Evolutionary conservation across 2,888 invertebrate genomes (phyloP).

Genomic region (Platycnemis pennipes): DNA sequence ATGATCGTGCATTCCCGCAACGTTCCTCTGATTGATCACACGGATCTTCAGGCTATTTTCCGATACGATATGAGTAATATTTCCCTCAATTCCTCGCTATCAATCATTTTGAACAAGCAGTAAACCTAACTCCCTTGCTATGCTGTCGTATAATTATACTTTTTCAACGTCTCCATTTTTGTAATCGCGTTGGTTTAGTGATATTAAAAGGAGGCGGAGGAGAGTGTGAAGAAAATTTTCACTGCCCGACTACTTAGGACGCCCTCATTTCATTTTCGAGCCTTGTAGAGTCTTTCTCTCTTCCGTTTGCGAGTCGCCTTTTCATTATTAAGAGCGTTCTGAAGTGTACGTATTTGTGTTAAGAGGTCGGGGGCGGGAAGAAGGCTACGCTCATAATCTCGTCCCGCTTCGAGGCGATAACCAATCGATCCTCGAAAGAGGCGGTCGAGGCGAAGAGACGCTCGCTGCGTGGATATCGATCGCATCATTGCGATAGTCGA

Average conservation of each 20-base stretch:
- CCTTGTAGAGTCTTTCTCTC: not conserved
- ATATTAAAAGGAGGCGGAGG: not conserved
- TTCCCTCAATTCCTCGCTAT: too few relatives aligned
- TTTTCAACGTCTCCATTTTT: too few relatives aligned
- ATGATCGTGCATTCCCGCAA: too few relatives aligned
- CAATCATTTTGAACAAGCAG: too few relatives aligned
- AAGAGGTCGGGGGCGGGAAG: not conserved
- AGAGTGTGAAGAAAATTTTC: not conserved
- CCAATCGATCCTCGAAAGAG: not conserved
- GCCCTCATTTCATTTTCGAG: constrained; percentile 1
- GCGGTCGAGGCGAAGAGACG: not conserved
- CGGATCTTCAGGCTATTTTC: too few relatives aligned
- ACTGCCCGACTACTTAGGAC: constrained; percentile 1
- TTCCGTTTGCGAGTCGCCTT: not conserved
- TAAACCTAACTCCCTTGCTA: too few relatives aligned
- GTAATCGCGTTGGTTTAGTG: too few relatives aligned
- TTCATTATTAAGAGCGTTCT: not conserved
- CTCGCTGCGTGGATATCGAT: not conserved
- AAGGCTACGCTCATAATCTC: constrained; percentile 5
- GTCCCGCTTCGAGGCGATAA: not conserved
- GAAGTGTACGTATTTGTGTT: constrained; percentile 3
- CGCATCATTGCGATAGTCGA: not conserved
- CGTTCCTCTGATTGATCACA: too few relatives aligned
- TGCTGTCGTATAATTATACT: too few relatives aligned
- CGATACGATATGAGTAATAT: too few relatives aligned